Evolutionary conservation across 2,888 invertebrate genomes (phyloP).

Genomic region (Acanthopleura granulata): DNA sequence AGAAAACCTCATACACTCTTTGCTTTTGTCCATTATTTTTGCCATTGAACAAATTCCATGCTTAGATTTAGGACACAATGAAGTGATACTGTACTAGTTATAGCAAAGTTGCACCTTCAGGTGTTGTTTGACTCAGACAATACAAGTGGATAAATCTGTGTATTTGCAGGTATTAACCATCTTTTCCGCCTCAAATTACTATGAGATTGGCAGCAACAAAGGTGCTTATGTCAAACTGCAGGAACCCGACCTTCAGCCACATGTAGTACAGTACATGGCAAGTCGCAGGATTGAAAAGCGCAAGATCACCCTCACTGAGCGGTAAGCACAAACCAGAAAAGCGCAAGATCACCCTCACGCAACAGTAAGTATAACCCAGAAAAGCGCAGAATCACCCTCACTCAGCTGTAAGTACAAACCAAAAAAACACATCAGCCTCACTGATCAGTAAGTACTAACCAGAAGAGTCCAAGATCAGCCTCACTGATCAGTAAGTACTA

Average conservation of each 20-base stretch:
- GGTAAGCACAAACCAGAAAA: slow-evolving; percentile 47
- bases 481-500: too few species aligned
- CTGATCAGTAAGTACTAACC: too few species aligned
- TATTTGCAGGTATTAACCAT: slow-evolving; percentile 85
- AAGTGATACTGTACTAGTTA: not conserved
- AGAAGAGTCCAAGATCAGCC: too few species aligned
- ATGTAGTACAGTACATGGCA: slow-evolving; percentile 85
- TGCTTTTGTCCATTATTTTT: too few species aligned
- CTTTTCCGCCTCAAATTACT: slow-evolving; percentile 97
- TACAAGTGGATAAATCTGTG: not conserved
- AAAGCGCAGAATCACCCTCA: too few species aligned
- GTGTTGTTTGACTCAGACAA: not conserved
- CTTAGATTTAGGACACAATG: too few species aligned
- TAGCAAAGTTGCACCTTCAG: not conserved
- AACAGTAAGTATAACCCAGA: too few species aligned
- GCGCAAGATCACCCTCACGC: slow-evolving; percentile 62
- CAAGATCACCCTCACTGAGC: slow-evolving; percentile 66
- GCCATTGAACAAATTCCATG: too few species aligned
- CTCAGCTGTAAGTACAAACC: too few species aligned
- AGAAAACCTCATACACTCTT: too few species aligned
- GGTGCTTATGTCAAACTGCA: slow-evolving; percentile 87
- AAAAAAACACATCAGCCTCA: too few species aligned
- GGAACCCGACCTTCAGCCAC: slow-evolving; percentile 73
- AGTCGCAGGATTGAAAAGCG: slow-evolving; percentile 48
- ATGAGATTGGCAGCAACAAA: slow-evolving; percentile 92